phyloP scores from a whole-genome alignment of 1,140 invertebrate species.

The Macrosteles quadrilineatus region DNA sequence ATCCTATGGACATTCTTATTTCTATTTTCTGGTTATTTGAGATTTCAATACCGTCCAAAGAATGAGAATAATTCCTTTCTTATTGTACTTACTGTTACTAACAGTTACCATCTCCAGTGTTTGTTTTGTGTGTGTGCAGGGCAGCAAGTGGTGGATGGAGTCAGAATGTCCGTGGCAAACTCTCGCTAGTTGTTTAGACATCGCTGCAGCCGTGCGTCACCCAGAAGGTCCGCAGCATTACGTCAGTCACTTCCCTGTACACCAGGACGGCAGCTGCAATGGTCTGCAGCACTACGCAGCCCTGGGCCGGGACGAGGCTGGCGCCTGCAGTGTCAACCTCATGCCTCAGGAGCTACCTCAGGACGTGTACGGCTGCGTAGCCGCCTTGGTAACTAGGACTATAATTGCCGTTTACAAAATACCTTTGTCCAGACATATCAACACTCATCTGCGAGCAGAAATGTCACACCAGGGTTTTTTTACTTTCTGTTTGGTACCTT shows the following conservation, averaged over 20 bases:
- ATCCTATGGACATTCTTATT: too few species aligned
- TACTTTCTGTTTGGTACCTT: too few species aligned
- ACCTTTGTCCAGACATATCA: too few species aligned
- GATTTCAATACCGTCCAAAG: too few species aligned
- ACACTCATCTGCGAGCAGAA: too few species aligned
- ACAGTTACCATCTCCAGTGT: too few species aligned
- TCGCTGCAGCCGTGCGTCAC: slow-evolving; percentile 73
- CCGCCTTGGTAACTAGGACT: slow-evolving; percentile 61
- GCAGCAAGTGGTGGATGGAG: slow-evolving; percentile 86
- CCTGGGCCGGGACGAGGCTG: slow-evolving; percentile 82
- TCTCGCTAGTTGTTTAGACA: slow-evolving; percentile 94
- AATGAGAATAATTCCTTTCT: too few species aligned
- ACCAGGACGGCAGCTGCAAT: slow-evolving; percentile 99
- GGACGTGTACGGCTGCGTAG: slow-evolving; percentile 93
- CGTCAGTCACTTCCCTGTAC: slow-evolving; percentile 86
- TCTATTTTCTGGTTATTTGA: too few species aligned
- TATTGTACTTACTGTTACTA: too few species aligned
- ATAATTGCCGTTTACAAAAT: too few species aligned
- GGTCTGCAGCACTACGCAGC: slow-evolving; percentile 99
- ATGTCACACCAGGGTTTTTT: too few species aligned
- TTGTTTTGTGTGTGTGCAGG: slow-evolving; percentile 53
- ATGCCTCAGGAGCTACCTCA: slow-evolving; percentile 72
- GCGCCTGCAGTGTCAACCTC: slow-evolving; percentile 92
- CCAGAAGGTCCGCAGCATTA: slow-evolving; percentile 71
- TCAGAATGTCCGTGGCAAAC: slow-evolving; percentile 99